phyloP scores from a whole-genome alignment of 1,140 invertebrate species.

The Paraescarpia echinospica region DNA sequence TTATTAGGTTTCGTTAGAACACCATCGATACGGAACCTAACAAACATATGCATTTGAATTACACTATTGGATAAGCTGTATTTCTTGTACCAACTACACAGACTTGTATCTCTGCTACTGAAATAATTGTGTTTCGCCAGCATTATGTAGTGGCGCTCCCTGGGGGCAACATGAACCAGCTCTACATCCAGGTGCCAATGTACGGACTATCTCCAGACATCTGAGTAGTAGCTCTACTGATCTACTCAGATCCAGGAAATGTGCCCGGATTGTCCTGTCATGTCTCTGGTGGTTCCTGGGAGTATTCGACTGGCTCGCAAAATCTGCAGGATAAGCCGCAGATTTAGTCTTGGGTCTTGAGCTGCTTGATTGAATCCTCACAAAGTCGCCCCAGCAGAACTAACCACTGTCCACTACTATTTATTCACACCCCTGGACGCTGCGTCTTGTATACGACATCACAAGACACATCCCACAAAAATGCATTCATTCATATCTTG shows the following conservation, averaged over 20 bases:
- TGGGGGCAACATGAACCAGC: background rate
- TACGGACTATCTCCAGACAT: background rate
- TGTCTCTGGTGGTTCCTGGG: background rate
- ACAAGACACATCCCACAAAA: background rate
- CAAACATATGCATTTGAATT: no score
- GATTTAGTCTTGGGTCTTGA: slow-evolving; percentile 1
- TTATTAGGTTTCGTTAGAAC: no score
- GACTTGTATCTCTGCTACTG: background rate
- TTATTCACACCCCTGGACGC: background rate
- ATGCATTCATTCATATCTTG: background rate
- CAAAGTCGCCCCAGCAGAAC: background rate
- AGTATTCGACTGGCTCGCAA: background rate
- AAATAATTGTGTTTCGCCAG: background rate
- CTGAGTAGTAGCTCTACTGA: background rate
- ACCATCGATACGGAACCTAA: no score
- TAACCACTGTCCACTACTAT: background rate
- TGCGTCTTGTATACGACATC: background rate
- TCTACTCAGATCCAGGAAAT: background rate
- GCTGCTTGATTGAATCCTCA: background rate
- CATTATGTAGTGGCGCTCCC: background rate
- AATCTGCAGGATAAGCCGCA: background rate
- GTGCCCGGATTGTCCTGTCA: background rate
- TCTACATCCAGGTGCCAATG: background rate
- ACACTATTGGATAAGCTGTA: no score
- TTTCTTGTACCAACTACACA: background rate